phyloP scores from a whole-genome alignment of 2,113 vertebrate species.

The Noturus placidus region DNA sequence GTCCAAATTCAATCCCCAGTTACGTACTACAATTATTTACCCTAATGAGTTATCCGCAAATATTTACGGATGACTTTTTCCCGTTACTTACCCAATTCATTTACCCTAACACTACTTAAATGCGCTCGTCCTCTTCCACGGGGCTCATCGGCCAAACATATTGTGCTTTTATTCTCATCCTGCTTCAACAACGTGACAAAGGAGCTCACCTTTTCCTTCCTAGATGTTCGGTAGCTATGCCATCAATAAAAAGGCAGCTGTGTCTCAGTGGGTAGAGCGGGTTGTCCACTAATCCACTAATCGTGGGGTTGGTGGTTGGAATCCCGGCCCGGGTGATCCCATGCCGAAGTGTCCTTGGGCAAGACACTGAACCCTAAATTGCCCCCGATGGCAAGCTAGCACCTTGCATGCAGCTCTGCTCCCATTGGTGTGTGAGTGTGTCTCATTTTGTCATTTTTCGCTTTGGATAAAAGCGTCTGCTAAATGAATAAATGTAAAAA shows the following conservation, averaged over 20 bases:
- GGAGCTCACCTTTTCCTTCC: not conserved
- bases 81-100: not conserved
- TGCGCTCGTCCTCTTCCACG: not conserved
- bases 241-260: not conserved
- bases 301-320: too few relatives aligned
- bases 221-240: not conserved
- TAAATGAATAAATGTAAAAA: too few relatives aligned
- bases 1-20: not conserved
- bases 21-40: not conserved
- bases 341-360: too few relatives aligned
- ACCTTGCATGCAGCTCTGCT: too few relatives aligned
- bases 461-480: too few relatives aligned
- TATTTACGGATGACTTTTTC: not conserved
- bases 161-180: not conserved
- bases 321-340: too few relatives aligned
- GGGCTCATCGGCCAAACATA: not conserved
- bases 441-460: too few relatives aligned
- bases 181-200: not conserved
- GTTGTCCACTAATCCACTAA: too few relatives aligned
- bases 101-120: not conserved
- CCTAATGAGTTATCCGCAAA: not conserved
- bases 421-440: too few relatives aligned
- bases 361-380: too few relatives aligned
- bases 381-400: too few relatives aligned
- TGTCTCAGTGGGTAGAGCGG: too few relatives aligned